A percentile compares a stretch with the other conserved stretches of the same genome.
Conservation (phyloP, 2,797 vertebrate species). For the Hemitrygon akajei region DNA sequence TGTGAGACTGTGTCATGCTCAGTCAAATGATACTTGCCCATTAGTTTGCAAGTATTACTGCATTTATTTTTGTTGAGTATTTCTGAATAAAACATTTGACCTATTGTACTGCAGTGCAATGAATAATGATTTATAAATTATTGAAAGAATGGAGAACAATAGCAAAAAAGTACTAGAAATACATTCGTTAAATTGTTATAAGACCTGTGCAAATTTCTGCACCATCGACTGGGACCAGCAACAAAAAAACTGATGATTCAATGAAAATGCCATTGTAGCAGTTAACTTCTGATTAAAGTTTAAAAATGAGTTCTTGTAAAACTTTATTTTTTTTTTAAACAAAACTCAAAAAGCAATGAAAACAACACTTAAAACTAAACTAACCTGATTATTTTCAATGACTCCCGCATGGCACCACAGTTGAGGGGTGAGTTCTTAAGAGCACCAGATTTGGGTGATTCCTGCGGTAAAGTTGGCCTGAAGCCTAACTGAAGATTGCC, state of each 20-base stretch:
- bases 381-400: background rate
- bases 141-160: background rate
- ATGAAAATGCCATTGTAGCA: background rate
- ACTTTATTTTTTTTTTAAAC: background rate
- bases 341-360: background rate
- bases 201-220: background rate
- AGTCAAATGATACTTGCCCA: background rate
- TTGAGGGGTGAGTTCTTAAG: background rate
- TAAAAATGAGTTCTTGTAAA: background rate
- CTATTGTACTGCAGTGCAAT: background rate
- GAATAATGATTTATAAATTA: background rate
- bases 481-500: too few species aligned
- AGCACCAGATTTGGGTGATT: background rate
- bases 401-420: background rate
- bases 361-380: background rate
- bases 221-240: background rate
- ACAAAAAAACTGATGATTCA: background rate
- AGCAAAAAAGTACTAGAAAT: background rate
- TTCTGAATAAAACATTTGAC: background rate
- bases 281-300: background rate
- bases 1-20: background rate
- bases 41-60: background rate
- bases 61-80: background rate
- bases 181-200: background rate
- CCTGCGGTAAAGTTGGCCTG: background rate